These are phyloP conservation scores for Noctua pronuba DNA, from an alignment of 2,888 invertebrate genomes.

Conservation along the genomic window DNA sequence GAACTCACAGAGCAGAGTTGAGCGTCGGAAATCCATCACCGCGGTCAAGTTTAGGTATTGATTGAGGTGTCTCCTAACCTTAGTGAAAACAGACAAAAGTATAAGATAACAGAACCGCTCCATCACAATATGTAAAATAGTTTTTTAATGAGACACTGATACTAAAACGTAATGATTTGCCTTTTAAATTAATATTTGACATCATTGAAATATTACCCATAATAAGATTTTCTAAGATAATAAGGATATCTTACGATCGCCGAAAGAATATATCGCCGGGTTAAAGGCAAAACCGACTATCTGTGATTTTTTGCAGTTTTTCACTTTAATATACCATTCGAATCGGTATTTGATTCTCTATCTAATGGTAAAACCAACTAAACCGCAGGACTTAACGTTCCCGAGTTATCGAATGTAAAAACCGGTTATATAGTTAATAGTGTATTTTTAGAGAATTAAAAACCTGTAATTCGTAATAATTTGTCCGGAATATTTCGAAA, in stretches of 20 bases:
- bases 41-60: neutral
- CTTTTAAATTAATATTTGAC: conserved; percentile 47
- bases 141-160: conserved; percentile 50
- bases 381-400: too few species aligned
- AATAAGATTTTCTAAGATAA: conserved; percentile 33
- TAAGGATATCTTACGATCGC: conserved; percentile 11
- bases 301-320: too few species aligned
- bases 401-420: too few species aligned
- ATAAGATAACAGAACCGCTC: conserved; percentile 40
- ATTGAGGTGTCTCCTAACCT: neutral
- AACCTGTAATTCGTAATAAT: too few species aligned
- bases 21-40: neutral
- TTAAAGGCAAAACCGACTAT: too few species aligned
- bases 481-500: too few species aligned
- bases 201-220: conserved; percentile 40
- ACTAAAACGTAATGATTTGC: conserved; percentile 39
- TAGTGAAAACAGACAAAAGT: neutral
- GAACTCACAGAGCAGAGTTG: neutral
- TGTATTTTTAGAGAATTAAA: too few species aligned
- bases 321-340: too few species aligned
- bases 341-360: too few species aligned
- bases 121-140: conserved; percentile 56
- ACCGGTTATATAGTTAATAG: too few species aligned
- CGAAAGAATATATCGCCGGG: neutral
- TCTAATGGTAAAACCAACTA: too few species aligned